Evolutionary conservation across 1,140 invertebrate genomes (phyloP), one percentile per base, ranked within the genome.

Genomic region (Drosophila nikananu): DNA sequence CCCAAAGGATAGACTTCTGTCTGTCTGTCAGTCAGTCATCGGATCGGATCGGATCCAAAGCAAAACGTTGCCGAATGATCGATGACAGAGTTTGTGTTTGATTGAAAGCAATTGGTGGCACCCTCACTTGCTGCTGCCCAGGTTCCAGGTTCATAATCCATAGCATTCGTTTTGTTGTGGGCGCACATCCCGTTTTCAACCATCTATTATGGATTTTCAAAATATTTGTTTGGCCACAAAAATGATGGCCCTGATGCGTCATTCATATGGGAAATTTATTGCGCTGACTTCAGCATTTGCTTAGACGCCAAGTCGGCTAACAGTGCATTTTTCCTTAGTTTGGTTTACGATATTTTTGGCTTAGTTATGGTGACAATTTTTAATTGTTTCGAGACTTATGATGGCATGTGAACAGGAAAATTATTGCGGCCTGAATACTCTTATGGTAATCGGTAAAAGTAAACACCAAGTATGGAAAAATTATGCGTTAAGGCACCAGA

Each of bases 31-130:
- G 42, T 27, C 65, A 63, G 60, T 51, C 74, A 86, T 35, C 77
- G 73, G 64, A 58, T 72, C 77, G 73, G 64, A 59, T 72, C 54
- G 68, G 44, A 51, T 72, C 52, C 54, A 72, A 51, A 42, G 44
- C 51, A 52, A 72, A 55, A 58, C 64, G 64, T 59, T 65, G 51
- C 86, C 78, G 86, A 84, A 89, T 89, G 86, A 89, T 89, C 86
- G 81, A 89, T 89, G 86, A 90, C 86, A 89, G 86, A 90, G 86
- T 80, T 90, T 89, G 86, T 82, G 86, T 89, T 89, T 89, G 86
- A 89, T 89, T 89, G 86, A 89, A 89, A 89, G 86, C 86, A 89
- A 89, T 89, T 89, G 86, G 86, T 89, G 86, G 86, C 86, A 90
- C 86, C 86, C 81, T 86, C 86, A 90, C 86, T 90, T 89, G 86